phyloP scores from a whole-genome alignment of 2,797 vertebrate species.

The Acrossocheilus wenchowensis region DNA sequence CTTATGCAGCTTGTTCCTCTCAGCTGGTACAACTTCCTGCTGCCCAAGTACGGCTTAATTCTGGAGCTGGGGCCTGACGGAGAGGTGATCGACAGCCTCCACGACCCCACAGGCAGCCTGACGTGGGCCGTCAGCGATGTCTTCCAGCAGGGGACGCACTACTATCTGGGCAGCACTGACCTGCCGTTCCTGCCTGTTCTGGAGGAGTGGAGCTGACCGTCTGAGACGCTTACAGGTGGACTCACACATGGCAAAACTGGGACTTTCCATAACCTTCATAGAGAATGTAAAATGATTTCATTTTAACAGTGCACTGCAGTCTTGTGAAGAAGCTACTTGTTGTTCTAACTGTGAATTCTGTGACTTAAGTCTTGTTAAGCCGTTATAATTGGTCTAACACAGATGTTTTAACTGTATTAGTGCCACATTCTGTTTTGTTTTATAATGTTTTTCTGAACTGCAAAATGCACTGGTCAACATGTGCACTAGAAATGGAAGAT shows the following conservation, averaged over 20 bases:
- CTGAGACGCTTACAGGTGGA: neutral
- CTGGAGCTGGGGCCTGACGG: slow-evolving; percentile 71
- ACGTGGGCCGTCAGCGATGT: slow-evolving; percentile 76
- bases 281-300: neutral
- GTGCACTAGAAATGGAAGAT: neutral
- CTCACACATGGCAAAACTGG: neutral
- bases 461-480: neutral
- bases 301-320: slow-evolving; percentile 9
- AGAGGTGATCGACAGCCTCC: slow-evolving; percentile 66
- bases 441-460: neutral
- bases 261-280: neutral
- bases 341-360: slow-evolving; percentile 13
- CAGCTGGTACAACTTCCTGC: slow-evolving; percentile 68
- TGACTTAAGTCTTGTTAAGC: neutral
- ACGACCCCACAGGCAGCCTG: slow-evolving; percentile 65
- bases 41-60: slow-evolving; percentile 73
- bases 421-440: neutral
- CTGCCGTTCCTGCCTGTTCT: slow-evolving; percentile 75
- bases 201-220: slow-evolving; percentile 56
- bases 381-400: neutral
- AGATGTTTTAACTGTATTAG: neutral
- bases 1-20: slow-evolving; percentile 69
- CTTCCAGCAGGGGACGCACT: slow-evolving; percentile 72
- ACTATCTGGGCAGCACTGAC: slow-evolving; percentile 75
- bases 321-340: neutral